Base-by-base conservation (phyloP, 2,113 vertebrate species). In the Nyctibius bracteatus region DNA sequence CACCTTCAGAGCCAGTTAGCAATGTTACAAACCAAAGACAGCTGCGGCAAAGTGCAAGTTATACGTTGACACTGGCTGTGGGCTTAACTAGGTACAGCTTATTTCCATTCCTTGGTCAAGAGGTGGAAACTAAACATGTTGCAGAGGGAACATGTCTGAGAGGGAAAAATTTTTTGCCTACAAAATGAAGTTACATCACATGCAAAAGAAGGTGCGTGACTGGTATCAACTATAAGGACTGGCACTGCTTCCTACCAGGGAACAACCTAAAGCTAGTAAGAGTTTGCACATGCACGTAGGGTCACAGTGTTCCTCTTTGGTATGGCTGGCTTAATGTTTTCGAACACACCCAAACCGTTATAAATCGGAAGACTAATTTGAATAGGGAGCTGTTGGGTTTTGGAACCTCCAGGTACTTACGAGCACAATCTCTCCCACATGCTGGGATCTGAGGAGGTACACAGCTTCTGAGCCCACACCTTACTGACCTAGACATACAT, bases 291-390 rank as follows among this genome's bases (percentile, higher is more conserved):
- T 2, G 3, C 14, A 39, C 0, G 0, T 3, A 28, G 9, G 11
- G 22, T 47, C 58, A 55, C 3, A 1, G 20, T 3, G 18, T 3
- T 47, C 30, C 49, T 59, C 30, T 46, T 30, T 7, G 2, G 7
- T 5, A 35, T 2, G 9, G 54, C 24, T 49, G 16, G 31, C 19
- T 75, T 67, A 4, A 5, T 12, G 57, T 1, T 74, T 55, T 28
- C 61, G 52, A 33, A 67, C 35, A 39, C 3, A 14, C 23, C 33
- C 27, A 31, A 65, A 72, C 8, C 1, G 8, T 31, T 51, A 41
- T 1, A 43, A 59, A 83, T 9, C 0, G 0, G 2, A 44, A 54
- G n/a, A 66, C 16, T 27, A 19, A 55, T 25, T 2, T 77, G 35
- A 80, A 41, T 6, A 35, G 18, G 31, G 37, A 54, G 46, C 73